Conservation (phyloP, 2,113 vertebrate species). For the Microcebus lehilahytsara region DNA sequence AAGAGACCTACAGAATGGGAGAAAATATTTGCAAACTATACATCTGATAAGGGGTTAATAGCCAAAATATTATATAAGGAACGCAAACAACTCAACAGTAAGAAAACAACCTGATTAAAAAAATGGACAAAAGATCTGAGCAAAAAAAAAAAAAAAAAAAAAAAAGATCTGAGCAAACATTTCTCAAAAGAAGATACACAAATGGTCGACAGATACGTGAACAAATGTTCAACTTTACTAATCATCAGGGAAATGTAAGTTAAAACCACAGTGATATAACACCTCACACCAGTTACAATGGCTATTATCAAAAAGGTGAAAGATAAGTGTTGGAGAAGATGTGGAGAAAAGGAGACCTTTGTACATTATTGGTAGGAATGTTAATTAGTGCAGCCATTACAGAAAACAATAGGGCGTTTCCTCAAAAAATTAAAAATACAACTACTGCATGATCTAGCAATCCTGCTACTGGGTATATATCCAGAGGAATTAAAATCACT, state of each 20-base stretch:
- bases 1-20: neutral
- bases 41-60: neutral
- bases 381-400: neutral
- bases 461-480: neutral
- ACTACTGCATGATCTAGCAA: neutral
- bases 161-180: neutral
- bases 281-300: neutral
- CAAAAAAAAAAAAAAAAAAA: neutral
- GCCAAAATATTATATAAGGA: neutral
- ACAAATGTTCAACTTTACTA: neutral
- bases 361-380: neutral
- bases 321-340: neutral
- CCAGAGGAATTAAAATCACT: neutral
- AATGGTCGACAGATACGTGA: neutral
- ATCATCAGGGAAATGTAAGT: neutral
- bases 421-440: neutral
- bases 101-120: neutral
- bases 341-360: neutral
- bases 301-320: neutral
- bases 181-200: neutral
- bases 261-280: neutral
- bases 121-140: neutral
- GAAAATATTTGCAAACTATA: neutral
- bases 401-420: neutral
- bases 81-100: neutral